These are phyloP conservation scores for Spinibarbus caldwelli DNA, from an alignment of 2,797 vertebrate genomes.

Conservation along the genomic window DNA sequence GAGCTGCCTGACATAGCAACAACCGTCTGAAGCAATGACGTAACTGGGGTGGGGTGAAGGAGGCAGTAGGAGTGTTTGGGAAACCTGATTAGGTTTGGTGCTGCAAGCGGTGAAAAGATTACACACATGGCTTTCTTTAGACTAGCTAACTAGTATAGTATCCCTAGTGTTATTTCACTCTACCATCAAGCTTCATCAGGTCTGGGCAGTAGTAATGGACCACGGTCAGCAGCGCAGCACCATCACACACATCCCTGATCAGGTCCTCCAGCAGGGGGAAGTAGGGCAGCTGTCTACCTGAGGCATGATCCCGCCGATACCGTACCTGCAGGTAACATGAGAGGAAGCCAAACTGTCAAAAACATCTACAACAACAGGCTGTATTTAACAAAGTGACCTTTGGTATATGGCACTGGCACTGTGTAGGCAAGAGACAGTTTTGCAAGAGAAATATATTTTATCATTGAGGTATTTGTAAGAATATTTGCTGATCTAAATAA, in stretches of 20 bases:
- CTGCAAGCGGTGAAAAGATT: neutral
- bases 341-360: constrained; percentile 40
- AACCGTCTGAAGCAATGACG: neutral
- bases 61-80: constrained; percentile 3
- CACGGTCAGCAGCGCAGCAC: constrained; percentile 90
- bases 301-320: constrained; percentile 92
- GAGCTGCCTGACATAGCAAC: neutral
- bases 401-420: neutral
- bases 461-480: neutral
- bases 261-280: constrained; percentile 93
- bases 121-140: neutral
- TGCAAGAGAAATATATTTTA: neutral
- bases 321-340: constrained; percentile 82
- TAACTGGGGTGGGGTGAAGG: neutral
- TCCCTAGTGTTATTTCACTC: neutral
- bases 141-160: constrained; percentile 1
- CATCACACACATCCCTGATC: constrained; percentile 93
- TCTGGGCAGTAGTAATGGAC: constrained; percentile 97
- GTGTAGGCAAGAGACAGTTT: neutral
- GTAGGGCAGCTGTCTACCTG: constrained; percentile 86
- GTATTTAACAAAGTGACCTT: neutral
- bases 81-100: neutral
- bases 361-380: constrained; percentile 10
- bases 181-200: constrained; percentile 97
- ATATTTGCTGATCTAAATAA: neutral